A percentile compares a stretch with the other conserved stretches of the same genome.
Conservation (phyloP, 2,113 vertebrate genomes). For the Melanotaenia duboulayi region DNA sequence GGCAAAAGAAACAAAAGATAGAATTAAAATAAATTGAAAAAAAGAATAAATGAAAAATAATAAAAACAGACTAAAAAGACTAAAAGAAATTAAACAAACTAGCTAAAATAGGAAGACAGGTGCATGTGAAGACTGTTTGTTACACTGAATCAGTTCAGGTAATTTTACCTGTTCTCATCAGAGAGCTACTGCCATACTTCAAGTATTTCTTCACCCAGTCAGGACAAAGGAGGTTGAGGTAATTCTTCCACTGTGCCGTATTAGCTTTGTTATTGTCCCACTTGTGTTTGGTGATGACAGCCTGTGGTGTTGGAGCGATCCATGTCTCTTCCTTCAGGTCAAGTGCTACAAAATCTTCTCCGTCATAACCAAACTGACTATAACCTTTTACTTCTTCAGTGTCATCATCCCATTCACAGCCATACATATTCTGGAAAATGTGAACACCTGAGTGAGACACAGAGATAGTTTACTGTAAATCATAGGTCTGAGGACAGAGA, state of each 20-base stretch:
- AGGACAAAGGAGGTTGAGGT: slow-evolving; percentile 37
- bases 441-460: slow-evolving; percentile 54
- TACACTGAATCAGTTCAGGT: too few species aligned
- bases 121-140: too few species aligned
- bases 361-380: slow-evolving; percentile 47
- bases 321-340: slow-evolving; percentile 44
- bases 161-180: slow-evolving; percentile 30
- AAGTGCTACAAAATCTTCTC: slow-evolving; percentile 53
- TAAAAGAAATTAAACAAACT: too few species aligned
- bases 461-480: background rate
- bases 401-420: slow-evolving; percentile 35
- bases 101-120: too few species aligned
- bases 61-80: too few species aligned
- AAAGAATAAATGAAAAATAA: too few species aligned
- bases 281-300: background rate
- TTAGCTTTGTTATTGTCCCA: background rate
- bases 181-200: background rate
- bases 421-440: fast-evolving
- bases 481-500: too few species aligned
- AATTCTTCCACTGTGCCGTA: slow-evolving; percentile 5
- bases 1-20: too few species aligned
- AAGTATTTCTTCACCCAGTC: slow-evolving; percentile 59
- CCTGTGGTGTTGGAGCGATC: fast-evolving
- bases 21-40: too few species aligned
- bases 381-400: background rate